Base-by-base conservation (phyloP, 2,888 invertebrate species). In the Stenolophus ochropezus region DNA sequence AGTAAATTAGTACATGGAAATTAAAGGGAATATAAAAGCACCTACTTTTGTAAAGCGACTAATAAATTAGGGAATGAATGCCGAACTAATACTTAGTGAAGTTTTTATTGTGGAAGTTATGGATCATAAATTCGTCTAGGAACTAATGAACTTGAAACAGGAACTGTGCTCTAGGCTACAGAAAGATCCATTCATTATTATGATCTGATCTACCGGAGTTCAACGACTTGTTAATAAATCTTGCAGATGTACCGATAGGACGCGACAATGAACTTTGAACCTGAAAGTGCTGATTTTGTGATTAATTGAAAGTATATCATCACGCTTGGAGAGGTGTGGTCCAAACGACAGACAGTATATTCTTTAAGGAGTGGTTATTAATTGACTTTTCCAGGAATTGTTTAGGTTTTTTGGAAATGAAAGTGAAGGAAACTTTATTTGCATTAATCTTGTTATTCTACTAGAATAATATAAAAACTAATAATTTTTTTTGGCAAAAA, bases 61-160 rank as follows among this genome's bases (percentile, higher is more conserved):
- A 51, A 16, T 51, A 51, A 16, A 51, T 51, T 51, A n/a, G 3
- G 6, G 16, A 51, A 51, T 14, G 1, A 51, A 51, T 51, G 1
- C 18, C 14, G 4, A 23, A 56, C 20, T 58, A 58, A n/a, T 23
- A 23, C 21, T 58, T 53, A 6, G 11, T 25, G n/a, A 61, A 25
- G 23, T 61, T 61, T 61, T 56, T n/a, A 61, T 61, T 3, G 14
- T 5, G 25, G 14, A 61, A 61, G 61, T 61, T 61, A 61, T 61
- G 61, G 14, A 61, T 61, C 61, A 61, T 61, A 61, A 61, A 61
- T n/a, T 20, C 25, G 2, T n/a, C n/a, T 14, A 61, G 61, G 2
- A 61, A 61, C 61, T 61, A 61, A 61, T 61, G 61, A 61, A 61
- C 61, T 61, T 61, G 61, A 61, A 21, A 61, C 61, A 61, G 61